Evolutionary conservation across 1,140 invertebrate species (phyloP).

Genomic region (Thaumatotibia leucotreta): DNA sequence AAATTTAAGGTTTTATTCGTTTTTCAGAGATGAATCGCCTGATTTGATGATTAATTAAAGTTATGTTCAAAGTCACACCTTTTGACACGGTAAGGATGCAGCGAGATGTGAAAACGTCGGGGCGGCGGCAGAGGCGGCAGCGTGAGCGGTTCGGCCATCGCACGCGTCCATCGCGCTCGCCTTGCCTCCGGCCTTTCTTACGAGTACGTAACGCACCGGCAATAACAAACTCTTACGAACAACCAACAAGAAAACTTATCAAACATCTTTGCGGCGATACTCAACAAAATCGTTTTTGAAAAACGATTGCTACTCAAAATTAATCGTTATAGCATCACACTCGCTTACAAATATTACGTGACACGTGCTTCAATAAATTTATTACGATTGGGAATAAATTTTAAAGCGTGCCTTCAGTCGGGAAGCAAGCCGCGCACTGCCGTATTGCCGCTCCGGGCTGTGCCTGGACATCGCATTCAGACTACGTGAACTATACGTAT

Average conservation of each 20-base stretch:
- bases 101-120: slow-evolving; percentile 44
- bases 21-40: no score
- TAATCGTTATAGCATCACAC: neutral
- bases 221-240: slow-evolving; percentile 7
- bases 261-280: neutral
- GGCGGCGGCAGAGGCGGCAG: slow-evolving; percentile 55
- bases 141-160: slow-evolving; percentile 56
- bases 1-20: neutral
- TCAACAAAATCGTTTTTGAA: neutral
- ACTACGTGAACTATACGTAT: neutral
- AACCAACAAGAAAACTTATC: neutral
- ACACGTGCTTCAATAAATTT: neutral
- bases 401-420: neutral
- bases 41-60: no score
- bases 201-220: slow-evolving; percentile 8
- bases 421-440: neutral
- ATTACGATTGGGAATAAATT: neutral
- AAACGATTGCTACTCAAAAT: neutral
- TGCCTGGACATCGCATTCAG: neutral
- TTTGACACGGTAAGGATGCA: slow-evolving; percentile 61
- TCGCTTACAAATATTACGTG: neutral
- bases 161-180: slow-evolving; percentile 54
- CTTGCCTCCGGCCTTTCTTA: slow-evolving; percentile 20
- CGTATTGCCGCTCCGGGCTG: slow-evolving; percentile 5
- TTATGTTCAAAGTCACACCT: slow-evolving; percentile 35